These are phyloP conservation scores for Cyclura pinguis DNA, from an alignment of 2,797 vertebrate genomes.

Conservation along the genomic window DNA sequence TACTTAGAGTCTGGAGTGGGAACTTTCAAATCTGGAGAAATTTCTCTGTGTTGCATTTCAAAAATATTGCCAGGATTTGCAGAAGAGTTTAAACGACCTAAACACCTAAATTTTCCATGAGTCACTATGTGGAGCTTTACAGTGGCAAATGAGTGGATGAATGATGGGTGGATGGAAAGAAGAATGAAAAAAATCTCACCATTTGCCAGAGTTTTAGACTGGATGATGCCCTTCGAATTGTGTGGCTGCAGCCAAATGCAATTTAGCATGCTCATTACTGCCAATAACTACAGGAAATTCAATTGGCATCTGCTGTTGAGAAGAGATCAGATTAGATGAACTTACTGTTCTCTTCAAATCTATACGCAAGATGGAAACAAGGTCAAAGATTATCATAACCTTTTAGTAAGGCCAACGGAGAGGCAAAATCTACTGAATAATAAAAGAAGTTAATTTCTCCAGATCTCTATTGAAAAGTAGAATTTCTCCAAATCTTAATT, in stretches of 20 bases:
- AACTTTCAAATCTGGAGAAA: neutral
- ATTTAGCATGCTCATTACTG: conserved; percentile 21
- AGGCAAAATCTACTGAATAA: neutral
- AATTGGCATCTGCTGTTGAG: neutral
- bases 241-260: conserved; percentile 22
- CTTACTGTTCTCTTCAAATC: neutral
- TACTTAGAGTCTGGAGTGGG: neutral
- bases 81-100: neutral
- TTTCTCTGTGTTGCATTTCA: neutral
- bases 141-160: neutral
- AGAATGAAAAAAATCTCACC: neutral
- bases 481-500: neutral
- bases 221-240: neutral
- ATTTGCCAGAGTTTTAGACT: neutral
- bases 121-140: neutral
- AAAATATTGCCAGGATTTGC: neutral
- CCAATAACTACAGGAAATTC: conserved; percentile 18
- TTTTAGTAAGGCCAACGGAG: neutral
- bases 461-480: neutral
- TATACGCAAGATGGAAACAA: neutral
- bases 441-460: conserved; percentile 1
- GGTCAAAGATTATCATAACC: conserved; percentile 21
- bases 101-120: neutral
- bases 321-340: conserved; percentile 18
- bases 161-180: neutral